Percentiles rank a stretch among this genome's conserved stretches.
These are phyloP conservation scores for Bovichtus diacanthus DNA, from an alignment of 2,797 vertebrate genomes.

Conservation along the genomic window DNA sequence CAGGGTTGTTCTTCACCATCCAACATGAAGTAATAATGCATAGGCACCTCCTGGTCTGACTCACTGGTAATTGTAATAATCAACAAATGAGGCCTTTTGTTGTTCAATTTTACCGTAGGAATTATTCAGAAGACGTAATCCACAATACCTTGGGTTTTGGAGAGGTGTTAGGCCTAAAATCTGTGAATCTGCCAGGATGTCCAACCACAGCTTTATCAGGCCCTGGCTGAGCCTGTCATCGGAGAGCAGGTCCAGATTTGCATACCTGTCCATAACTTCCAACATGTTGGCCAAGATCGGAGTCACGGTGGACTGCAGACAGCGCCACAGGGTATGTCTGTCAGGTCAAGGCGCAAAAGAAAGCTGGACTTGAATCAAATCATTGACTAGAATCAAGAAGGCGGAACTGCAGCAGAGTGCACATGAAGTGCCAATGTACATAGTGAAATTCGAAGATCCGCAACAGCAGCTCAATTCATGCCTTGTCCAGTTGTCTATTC, in stretches of 20 bases:
- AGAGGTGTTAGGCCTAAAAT: conserved; percentile 61
- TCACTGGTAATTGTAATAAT: conserved; percentile 49
- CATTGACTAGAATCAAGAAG: neutral
- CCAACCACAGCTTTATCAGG: conserved; percentile 78
- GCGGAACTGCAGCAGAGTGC: neutral
- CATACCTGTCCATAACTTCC: conserved; percentile 81
- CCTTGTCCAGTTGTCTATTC: neutral
- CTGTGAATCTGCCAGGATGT: conserved; percentile 81
- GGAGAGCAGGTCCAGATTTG: conserved; percentile 78
- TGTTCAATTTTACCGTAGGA: neutral
- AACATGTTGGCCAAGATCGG: conserved; percentile 77
- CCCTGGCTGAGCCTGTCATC: conserved; percentile 59
- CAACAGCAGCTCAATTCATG: too few relatives aligned
- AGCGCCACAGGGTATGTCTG: conserved; percentile 86
- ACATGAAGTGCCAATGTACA: neutral
- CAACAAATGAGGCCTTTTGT: fast-evolving
- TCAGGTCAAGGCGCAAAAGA: neutral
- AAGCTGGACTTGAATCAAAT: neutral
- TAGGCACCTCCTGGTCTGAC: conserved; percentile 76
- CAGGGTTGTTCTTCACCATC: conserved; percentile 61
- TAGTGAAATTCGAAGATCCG: neutral
- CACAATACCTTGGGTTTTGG: conserved; percentile 67
- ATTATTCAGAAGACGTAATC: neutral
- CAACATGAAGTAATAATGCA: conserved; percentile 72
- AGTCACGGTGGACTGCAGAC: conserved; percentile 78